Evolutionary conservation across 92 coral and sea anemone species (phyloP).

Genomic region (Epizoanthus ramosus): DNA sequence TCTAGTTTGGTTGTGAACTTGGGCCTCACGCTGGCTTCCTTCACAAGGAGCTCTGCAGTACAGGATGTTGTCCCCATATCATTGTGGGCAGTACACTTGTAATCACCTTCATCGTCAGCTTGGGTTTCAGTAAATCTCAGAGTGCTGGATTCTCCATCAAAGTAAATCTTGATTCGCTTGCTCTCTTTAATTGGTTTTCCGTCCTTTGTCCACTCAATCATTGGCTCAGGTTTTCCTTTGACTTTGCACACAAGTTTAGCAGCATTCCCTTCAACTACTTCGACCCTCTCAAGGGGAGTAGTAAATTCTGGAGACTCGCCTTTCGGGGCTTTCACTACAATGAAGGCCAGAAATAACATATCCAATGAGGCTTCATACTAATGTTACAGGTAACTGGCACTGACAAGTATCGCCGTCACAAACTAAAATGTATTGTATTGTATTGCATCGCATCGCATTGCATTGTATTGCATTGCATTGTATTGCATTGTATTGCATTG

Average conservation of each 20-base stretch:
- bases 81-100: constrained; percentile 82
- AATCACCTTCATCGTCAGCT: constrained; percentile 83
- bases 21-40: constrained; percentile 65
- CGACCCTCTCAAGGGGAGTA: constrained; percentile 54
- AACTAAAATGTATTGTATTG: too few species aligned
- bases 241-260: constrained; percentile 75
- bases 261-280: constrained; percentile 66
- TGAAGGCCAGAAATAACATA: constrained; percentile 11
- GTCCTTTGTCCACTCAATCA: constrained; percentile 84
- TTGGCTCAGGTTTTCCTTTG: constrained; percentile 78
- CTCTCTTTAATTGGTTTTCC: constrained; percentile 66
- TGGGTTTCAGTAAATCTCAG: constrained; percentile 67
- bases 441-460: too few species aligned
- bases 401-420: too few species aligned
- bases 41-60: constrained; percentile 80
- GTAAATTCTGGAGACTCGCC: constrained; percentile 82
- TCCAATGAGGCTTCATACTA: not conserved
- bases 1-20: constrained; percentile 61
- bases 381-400: too few species aligned
- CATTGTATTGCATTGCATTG: too few species aligned
- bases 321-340: constrained; percentile 70
- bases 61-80: constrained; percentile 72
- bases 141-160: constrained; percentile 58
- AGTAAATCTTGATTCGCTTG: constrained; percentile 62
- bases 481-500: too few species aligned